Percentiles rank a stretch among this genome's conserved stretches.
Evolutionary conservation across 35 echinoderm and acorn worm species (phyloP).

Genomic region (Ptychodera flava): DNA sequence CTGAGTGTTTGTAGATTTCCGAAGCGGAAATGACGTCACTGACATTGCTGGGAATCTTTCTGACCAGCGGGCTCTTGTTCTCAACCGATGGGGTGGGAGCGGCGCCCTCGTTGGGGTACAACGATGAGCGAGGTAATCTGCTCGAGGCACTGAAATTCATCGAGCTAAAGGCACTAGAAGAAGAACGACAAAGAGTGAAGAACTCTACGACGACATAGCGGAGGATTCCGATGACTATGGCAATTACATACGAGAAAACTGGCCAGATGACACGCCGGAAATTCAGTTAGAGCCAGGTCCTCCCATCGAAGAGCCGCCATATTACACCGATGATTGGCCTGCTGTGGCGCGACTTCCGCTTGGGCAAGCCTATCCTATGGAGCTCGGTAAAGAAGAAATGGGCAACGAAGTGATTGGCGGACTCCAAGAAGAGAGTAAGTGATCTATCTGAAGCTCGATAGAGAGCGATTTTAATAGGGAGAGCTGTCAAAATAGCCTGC

Average conservation of each 20-base stretch:
- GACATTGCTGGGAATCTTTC: not conserved
- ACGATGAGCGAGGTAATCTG: not conserved
- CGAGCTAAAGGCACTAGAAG: not conserved
- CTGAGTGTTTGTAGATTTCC: not conserved
- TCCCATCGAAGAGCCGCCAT: not conserved
- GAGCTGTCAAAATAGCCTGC: no score
- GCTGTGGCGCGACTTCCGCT: no score
- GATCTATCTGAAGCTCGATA: no score
- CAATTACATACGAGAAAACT: not conserved
- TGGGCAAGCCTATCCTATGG: no score
- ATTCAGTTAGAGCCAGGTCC: not conserved
- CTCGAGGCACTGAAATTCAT: not conserved
- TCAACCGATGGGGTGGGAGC: not conserved
- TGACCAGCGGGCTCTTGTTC: not conserved
- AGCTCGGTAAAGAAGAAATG: no score
- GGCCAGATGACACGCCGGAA: not conserved
- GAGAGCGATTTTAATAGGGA: no score
- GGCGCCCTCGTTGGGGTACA: not conserved
- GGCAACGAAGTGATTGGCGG: no score
- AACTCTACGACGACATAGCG: not conserved
- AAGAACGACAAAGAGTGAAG: no score
- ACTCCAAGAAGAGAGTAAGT: no score
- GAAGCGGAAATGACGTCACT: not conserved
- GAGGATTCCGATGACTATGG: not conserved
- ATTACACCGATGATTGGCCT: not conserved